These are phyloP conservation scores for Acipenser ruthenus DNA, from an alignment of 2,797 vertebrate genomes.

Conservation along the genomic window DNA sequence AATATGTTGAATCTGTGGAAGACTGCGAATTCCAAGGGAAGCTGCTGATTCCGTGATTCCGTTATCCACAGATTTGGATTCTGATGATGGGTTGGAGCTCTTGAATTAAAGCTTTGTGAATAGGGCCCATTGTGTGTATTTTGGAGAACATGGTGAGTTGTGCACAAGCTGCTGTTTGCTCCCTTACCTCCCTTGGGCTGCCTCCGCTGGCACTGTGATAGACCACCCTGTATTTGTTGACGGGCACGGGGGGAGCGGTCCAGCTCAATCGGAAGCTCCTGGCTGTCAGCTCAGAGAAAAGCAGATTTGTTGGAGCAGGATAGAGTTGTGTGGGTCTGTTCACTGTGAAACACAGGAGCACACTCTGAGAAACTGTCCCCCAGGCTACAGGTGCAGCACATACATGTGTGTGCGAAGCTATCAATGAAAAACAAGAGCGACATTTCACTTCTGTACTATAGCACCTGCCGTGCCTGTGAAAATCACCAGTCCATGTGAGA, in stretches of 20 bases:
- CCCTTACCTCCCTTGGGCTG: slow-evolving; percentile 71
- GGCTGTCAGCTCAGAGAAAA: slow-evolving; percentile 70
- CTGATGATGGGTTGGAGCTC: no score
- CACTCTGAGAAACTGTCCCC: not conserved
- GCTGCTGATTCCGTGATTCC: no score
- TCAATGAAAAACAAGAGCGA: not conserved
- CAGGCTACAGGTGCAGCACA: not conserved
- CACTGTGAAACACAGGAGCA: slow-evolving; percentile 32
- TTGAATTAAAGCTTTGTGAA: no score
- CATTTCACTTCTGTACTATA: not conserved
- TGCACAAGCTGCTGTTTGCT: no score
- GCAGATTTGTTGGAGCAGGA: slow-evolving; percentile 68
- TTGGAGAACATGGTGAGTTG: no score
- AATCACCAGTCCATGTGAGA: no score
- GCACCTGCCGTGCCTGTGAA: no score
- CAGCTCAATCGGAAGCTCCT: slow-evolving; percentile 76
- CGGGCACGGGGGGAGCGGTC: slow-evolving; percentile 56
- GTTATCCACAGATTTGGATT: no score
- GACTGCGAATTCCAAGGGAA: no score
- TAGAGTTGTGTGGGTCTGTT: slow-evolving; percentile 52
- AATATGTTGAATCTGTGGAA: no score
- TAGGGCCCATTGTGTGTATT: no score
- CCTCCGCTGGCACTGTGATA: slow-evolving; percentile 75
- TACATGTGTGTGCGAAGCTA: not conserved
- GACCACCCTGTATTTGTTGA: slow-evolving; percentile 73